Percentiles rank a stretch among this genome's conserved stretches.
Conservation (phyloP, 2,888 invertebrate genomes). For the Argyresthia albistria region DNA sequence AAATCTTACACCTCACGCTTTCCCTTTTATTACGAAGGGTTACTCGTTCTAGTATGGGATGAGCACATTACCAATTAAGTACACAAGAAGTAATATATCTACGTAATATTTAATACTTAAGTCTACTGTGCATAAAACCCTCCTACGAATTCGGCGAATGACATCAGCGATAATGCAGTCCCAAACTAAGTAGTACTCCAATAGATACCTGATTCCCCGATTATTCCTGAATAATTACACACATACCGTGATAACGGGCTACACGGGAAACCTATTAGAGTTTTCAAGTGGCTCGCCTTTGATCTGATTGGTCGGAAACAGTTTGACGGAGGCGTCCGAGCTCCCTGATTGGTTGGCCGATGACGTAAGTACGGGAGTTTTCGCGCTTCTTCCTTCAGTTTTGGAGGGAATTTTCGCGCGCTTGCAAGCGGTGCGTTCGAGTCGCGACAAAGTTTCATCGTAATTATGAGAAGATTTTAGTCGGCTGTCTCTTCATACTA, state of each 20-base stretch:
- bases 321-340: constrained; percentile 43
- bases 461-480: not conserved
- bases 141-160: no score
- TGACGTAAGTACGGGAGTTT: constrained; percentile 55
- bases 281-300: constrained; percentile 51
- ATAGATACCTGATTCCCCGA: not conserved
- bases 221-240: constrained; percentile 9
- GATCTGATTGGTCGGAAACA: constrained; percentile 34
- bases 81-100: no score
- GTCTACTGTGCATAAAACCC: no score
- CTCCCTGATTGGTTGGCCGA: constrained; percentile 37
- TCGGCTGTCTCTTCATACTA: not conserved
- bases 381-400: constrained; percentile 61
- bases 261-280: constrained; percentile 64
- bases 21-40: no score
- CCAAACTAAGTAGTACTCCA: no score
- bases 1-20: no score
- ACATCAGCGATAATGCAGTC: no score
- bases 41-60: no score
- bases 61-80: no score
- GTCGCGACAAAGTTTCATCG: not conserved
- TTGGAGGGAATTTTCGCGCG: constrained; percentile 41
- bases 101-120: no score
- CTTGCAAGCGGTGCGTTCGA: constrained; percentile 1
- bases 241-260: constrained; percentile 19